Base-by-base conservation (phyloP, 2,888 invertebrate species). In the Vannuccia rotundouncinata region DNA sequence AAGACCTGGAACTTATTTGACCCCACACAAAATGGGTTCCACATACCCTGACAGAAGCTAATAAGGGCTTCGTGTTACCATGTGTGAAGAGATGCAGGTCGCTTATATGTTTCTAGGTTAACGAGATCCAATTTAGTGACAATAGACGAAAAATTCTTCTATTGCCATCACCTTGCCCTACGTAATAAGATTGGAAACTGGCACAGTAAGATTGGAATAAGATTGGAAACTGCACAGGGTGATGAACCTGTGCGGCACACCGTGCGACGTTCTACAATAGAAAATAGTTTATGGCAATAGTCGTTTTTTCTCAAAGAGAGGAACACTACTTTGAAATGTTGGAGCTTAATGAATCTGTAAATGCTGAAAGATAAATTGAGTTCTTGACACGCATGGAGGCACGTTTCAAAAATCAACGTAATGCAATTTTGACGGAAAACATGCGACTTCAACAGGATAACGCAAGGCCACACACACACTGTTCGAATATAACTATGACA, bases 11-110 rank as follows among this genome's bases (percentile, higher is more conserved):
- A 66, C 66, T 66, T 66, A 66, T 66, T 66, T 66, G 66, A 27
- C 66, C 13, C 66, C 66, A 66, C 66, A 66, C 22, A 66, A 66
- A 66, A n/a, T 66, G 66, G 66, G 66, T 66, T 66, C 66, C 66
- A 66, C 66, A 66, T 66, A 66, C 66, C 66, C 66, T 66, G 66
- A 66, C 66, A 66, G 66, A 66, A 66, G 66, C 66, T 66, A 66
- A 66, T 66, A 66, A 66, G 66, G 13, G 66, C 25, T 66, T 66
- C 66, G 66, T 66, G 66, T 66, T 66, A 27, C 66, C 66, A 66
- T 5, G 66, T 66, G 66, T 66, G 66, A 66, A 66, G 66, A 66
- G 2, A 66, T 66, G 66, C 66, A 66, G 66, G 66, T 66, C 66
- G 25, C 22, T 66, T 66, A 66, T n/a, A n/a, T 66, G 66, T 27